These are phyloP conservation scores for Saccopteryx bilineata DNA, from an alignment of 2,113 vertebrate species.

Conservation along the genomic window DNA sequence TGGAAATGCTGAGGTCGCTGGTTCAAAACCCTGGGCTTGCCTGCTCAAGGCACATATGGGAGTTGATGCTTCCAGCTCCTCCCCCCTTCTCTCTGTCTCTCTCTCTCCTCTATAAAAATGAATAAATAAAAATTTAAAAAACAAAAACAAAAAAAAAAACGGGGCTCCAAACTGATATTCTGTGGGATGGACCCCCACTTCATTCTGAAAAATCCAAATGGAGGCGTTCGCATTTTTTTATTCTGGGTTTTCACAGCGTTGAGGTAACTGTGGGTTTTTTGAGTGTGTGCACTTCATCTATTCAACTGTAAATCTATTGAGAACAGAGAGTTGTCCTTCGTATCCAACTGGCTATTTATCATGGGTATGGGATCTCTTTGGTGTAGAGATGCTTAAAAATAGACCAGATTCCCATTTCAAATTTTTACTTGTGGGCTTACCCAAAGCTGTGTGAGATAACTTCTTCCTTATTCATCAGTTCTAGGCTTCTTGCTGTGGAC, in stretches of 20 bases:
- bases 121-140: no score
- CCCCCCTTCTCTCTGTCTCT: no score
- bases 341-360: neutral
- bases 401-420: neutral
- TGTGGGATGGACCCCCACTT: neutral
- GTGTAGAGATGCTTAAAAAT: neutral
- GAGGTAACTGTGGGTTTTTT: neutral
- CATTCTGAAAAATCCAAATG: neutral
- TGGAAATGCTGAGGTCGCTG: no score
- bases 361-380: neutral
- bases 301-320: neutral
- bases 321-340: neutral
- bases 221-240: neutral
- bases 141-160: no score
- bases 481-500: neutral
- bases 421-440: neutral
- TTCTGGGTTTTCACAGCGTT: neutral
- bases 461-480: neutral
- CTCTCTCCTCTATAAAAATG: no score
- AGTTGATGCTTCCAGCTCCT: no score
- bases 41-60: no score
- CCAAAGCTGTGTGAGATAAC: neutral
- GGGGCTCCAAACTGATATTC: neutral
- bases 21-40: no score
- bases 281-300: neutral